Percentiles rank a stretch among this genome's conserved stretches.
phyloP scores from a whole-genome alignment of 2,888 invertebrate species.

The Stenodema calcarata region DNA sequence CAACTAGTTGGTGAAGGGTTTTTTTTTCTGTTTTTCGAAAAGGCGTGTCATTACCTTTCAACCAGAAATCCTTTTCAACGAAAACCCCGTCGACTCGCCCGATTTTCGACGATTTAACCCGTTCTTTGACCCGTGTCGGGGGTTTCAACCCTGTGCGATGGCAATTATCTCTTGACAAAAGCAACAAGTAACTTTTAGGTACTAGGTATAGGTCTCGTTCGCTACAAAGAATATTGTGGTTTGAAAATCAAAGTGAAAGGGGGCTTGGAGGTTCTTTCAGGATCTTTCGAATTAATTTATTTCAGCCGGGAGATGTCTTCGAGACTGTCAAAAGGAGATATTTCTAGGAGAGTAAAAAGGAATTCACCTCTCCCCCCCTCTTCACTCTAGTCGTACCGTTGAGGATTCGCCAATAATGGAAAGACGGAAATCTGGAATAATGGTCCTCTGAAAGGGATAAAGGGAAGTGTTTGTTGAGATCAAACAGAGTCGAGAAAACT shows the following conservation, averaged over 20 bases:
- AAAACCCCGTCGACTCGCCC: not conserved
- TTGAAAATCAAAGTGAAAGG: slow-evolving; percentile 19
- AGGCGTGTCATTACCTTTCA: slow-evolving; percentile 31
- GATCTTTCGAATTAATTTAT: not conserved
- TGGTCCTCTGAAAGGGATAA: not conserved
- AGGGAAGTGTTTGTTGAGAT: not conserved
- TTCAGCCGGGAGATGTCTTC: not conserved
- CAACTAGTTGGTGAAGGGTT: not conserved
- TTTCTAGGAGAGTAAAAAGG: not conserved
- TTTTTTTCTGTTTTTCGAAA: not conserved
- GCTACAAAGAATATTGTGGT: slow-evolving; percentile 25
- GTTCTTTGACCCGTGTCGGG: not conserved
- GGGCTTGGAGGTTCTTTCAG: not conserved
- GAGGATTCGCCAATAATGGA: not conserved
- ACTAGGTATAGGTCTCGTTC: not conserved
- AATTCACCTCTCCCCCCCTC: not conserved
- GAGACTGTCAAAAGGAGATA: not conserved
- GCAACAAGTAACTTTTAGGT: slow-evolving; percentile 21
- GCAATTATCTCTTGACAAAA: slow-evolving; percentile 38
- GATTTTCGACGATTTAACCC: not conserved
- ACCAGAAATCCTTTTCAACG: slow-evolving; percentile 1
- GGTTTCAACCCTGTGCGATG: not conserved
- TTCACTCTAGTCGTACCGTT: not conserved
- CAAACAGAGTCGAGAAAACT: not conserved
- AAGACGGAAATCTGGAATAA: not conserved